These are phyloP conservation scores for Salticus scenicus DNA, from an alignment of 2,888 invertebrate genomes.

Conservation along the genomic window DNA sequence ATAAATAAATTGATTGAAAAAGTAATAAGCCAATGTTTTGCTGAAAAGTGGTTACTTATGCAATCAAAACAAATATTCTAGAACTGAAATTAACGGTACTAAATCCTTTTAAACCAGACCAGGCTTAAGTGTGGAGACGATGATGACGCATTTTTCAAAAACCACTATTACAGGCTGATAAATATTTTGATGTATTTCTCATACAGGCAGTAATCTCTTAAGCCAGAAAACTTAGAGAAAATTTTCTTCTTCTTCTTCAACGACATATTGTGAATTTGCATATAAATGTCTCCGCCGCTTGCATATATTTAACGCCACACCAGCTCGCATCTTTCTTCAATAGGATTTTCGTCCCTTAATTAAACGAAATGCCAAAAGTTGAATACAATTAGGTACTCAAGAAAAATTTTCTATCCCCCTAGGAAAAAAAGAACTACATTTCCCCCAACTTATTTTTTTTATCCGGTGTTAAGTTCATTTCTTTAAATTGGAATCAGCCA, in stretches of 20 bases:
- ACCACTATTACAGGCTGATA: slow-evolving; percentile 54
- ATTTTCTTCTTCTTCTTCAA: slow-evolving; percentile 26
- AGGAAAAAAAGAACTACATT: neutral
- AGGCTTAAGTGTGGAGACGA: slow-evolving; percentile 19
- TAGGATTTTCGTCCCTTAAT: slow-evolving; percentile 53
- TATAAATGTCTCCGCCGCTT: slow-evolving; percentile 51
- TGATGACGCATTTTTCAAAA: slow-evolving; percentile 46
- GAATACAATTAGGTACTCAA: slow-evolving; percentile 60
- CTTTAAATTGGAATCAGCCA: neutral
- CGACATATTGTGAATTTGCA: slow-evolving; percentile 68
- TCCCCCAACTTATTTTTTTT: neutral
- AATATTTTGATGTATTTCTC: slow-evolving; percentile 66
- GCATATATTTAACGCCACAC: slow-evolving; percentile 65
- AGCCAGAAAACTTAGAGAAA: slow-evolving; percentile 61
- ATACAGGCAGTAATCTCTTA: slow-evolving; percentile 57
- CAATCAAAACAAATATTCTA: slow-evolving; percentile 27
- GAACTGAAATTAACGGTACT: slow-evolving; percentile 53
- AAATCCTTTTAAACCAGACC: slow-evolving; percentile 49
- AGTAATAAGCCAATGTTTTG: neutral
- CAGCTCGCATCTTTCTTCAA: neutral
- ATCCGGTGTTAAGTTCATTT: neutral
- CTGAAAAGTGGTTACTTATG: neutral
- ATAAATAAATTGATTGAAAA: neutral
- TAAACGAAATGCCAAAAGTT: slow-evolving; percentile 58
- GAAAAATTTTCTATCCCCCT: slow-evolving; percentile 39